Evolutionary conservation across 2,113 vertebrate genomes (phyloP).

Genomic region (Rhegmatorhina hoffmannsi): DNA sequence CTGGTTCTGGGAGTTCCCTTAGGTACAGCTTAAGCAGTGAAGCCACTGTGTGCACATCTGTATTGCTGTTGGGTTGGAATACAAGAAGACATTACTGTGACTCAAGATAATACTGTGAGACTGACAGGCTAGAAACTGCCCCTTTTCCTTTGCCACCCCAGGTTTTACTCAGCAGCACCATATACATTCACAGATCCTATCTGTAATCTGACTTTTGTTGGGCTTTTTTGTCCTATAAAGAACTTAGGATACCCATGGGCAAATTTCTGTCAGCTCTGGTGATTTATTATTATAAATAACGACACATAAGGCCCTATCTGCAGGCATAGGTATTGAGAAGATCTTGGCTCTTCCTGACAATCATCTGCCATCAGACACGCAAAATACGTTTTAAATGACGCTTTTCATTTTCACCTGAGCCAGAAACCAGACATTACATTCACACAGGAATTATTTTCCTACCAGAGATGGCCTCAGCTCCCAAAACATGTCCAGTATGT

Average conservation of each 20-base stretch:
- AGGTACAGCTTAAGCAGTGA: conserved; percentile 96
- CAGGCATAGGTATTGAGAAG: neutral
- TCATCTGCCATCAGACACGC: neutral
- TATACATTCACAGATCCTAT: neutral
- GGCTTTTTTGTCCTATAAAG: neutral
- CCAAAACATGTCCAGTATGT: neutral
- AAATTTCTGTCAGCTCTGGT: neutral
- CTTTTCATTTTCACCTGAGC: neutral
- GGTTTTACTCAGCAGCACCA: neutral
- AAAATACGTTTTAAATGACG: neutral
- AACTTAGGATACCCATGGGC: neutral
- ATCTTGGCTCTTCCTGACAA: neutral
- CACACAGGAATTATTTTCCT: neutral
- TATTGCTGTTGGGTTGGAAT: conserved; percentile 81
- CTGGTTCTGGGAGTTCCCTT: conserved; percentile 93
- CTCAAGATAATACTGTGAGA: neutral
- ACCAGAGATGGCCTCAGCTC: neutral
- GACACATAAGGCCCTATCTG: neutral
- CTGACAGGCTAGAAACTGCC: neutral
- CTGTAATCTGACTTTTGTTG: neutral
- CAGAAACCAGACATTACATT: neutral
- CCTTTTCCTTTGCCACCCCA: neutral
- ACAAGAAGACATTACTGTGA: neutral
- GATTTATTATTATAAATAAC: neutral
- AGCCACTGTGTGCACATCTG: conserved; percentile 95